Evolutionary conservation across 2,888 invertebrate species (phyloP).

Genomic region (Herminia tarsipennalis): DNA sequence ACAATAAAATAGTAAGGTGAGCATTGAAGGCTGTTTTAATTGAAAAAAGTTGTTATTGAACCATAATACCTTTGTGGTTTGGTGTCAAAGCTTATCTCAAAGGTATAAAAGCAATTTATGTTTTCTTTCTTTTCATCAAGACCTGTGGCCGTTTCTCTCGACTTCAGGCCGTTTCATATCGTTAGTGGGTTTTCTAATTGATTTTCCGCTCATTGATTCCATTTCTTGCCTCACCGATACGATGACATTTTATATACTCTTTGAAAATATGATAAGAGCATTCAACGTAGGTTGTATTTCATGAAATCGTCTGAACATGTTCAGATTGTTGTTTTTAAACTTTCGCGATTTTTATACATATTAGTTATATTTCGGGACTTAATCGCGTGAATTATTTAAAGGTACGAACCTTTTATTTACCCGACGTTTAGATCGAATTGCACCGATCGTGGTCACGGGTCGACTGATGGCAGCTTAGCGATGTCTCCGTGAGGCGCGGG

Average conservation of each 20-base stretch:
- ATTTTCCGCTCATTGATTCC: constrained; percentile 1
- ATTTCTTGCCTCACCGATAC: neutral
- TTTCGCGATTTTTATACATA: no score
- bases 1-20: neutral
- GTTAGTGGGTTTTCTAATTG: neutral
- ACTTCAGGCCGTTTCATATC: constrained; percentile 6
- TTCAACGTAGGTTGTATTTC: neutral
- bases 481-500: no score
- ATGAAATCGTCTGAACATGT: neutral
- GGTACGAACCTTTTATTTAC: no score
- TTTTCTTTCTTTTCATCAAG: constrained; percentile 5
- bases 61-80: no score
- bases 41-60: no score
- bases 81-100: no score
- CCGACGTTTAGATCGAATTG: no score
- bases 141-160: neutral
- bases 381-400: no score
- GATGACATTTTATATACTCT: neutral
- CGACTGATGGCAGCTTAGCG: no score
- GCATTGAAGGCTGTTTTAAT: no score
- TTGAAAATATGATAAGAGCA: neutral
- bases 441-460: no score
- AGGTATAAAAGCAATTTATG: constrained; percentile 4
- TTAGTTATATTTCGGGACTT: no score
- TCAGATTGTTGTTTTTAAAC: neutral